These are phyloP conservation scores for Ciconia stormi DNA, from an alignment of 2,113 vertebrate species.

Conservation along the genomic window DNA sequence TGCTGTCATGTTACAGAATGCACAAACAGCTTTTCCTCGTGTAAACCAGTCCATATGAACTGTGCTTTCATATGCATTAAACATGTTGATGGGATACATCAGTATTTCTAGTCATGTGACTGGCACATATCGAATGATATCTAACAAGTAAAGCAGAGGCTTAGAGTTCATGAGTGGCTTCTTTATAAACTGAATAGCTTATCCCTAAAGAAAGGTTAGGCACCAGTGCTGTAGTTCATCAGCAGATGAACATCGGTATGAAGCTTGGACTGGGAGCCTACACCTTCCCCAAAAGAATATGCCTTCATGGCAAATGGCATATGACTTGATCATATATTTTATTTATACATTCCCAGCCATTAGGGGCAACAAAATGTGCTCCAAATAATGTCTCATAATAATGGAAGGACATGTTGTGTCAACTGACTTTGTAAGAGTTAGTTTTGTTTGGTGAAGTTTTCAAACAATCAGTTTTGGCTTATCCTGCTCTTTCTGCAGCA, in stretches of 20 bases:
- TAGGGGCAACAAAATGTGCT: neutral
- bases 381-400: neutral
- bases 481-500: neutral
- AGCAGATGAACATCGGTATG: neutral
- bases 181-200: neutral
- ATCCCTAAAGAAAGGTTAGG: neutral
- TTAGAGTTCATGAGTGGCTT: neutral
- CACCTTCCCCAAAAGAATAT: neutral
- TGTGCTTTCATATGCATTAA: neutral
- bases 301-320: neutral
- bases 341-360: neutral
- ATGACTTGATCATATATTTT: neutral
- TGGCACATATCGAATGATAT: neutral
- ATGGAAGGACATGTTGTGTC: neutral
- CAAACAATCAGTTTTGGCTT: neutral
- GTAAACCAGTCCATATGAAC: neutral
- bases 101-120: neutral
- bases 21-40: neutral
- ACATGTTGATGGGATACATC: fast-evolving
- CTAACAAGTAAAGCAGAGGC: neutral
- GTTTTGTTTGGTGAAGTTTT: neutral
- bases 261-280: neutral
- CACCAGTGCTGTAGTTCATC: neutral
- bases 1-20: neutral
- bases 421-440: neutral